Evolutionary conservation across 2,888 invertebrate genomes (phyloP).

Genomic region (Axea sp.): DNA sequence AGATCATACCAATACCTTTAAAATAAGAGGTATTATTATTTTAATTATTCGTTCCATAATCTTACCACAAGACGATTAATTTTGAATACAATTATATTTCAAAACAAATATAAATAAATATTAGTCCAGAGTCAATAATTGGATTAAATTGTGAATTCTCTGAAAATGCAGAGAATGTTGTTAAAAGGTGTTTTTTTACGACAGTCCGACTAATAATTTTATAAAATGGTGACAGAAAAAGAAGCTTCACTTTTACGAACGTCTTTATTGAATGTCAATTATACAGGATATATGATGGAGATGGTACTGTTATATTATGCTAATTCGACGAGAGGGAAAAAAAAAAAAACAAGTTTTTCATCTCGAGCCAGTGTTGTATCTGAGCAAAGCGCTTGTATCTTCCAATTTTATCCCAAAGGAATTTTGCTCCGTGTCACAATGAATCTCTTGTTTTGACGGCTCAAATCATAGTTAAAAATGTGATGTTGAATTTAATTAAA

Average conservation of each 20-base stretch:
- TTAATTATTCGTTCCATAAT: too few relatives aligned
- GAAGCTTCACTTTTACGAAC: slow-evolving; percentile 29
- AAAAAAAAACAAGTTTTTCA: slow-evolving; percentile 32
- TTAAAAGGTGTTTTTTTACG: slow-evolving; percentile 35
- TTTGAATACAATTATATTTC: too few relatives aligned
- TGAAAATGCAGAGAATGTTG: slow-evolving; percentile 34
- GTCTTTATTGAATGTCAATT: slow-evolving; percentile 44
- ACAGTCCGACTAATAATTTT: slow-evolving; percentile 20
- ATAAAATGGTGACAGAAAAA: slow-evolving; percentile 8
- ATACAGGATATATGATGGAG: slow-evolving; percentile 26
- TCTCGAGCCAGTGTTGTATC: background rate
- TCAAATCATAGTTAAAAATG: background rate
- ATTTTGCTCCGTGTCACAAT: background rate
- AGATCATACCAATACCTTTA: too few relatives aligned
- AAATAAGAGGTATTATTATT: too few relatives aligned
- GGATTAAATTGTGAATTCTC: slow-evolving; percentile 16
- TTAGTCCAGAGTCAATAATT: too few relatives aligned
- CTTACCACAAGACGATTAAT: too few relatives aligned
- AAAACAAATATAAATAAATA: too few relatives aligned
- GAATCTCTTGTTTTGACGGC: slow-evolving; percentile 1
- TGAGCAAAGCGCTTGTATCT: slow-evolving; percentile 9
- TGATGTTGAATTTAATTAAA: background rate
- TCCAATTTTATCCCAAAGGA: slow-evolving; percentile 21
- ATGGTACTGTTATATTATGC: slow-evolving; percentile 36
- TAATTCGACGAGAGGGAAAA: slow-evolving; percentile 15